Conservation (phyloP, 1,140 invertebrate genomes). For the Sipha flava region DNA sequence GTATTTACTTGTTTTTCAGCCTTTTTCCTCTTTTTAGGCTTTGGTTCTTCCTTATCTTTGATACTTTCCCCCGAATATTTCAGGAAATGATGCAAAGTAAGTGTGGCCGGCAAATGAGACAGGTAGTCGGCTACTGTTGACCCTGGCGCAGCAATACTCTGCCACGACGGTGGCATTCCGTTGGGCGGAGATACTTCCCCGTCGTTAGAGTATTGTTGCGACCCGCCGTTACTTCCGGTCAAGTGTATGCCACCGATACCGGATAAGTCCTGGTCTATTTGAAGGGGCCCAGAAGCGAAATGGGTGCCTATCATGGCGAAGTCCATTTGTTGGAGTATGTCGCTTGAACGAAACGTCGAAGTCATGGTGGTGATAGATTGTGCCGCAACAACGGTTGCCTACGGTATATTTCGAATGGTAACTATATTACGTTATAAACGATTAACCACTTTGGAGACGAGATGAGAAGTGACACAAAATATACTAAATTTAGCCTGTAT, state of each 20-base stretch:
- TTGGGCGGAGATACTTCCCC: background rate
- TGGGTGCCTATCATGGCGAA: conserved; percentile 23
- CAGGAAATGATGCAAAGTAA: conserved; percentile 72
- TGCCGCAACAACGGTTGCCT: no score
- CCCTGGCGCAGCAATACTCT: conserved; percentile 60
- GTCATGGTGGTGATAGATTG: background rate
- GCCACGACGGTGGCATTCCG: conserved; percentile 48
- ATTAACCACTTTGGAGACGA: no score
- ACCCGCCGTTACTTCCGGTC: background rate
- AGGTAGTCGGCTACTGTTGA: conserved; percentile 75
- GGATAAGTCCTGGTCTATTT: background rate
- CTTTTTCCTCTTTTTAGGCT: conserved; percentile 38
- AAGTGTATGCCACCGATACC: background rate
- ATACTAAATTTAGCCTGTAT: no score
- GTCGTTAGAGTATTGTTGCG: background rate
- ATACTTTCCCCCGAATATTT: conserved; percentile 72
- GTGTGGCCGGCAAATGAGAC: conserved; percentile 61
- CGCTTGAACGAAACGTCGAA: conserved; percentile 4
- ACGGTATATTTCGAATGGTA: no score
- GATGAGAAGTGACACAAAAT: no score
- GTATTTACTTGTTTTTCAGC: conserved; percentile 51
- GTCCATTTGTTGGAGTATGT: conserved; percentile 26
- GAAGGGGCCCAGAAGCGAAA: background rate
- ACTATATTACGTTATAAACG: no score
- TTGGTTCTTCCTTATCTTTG: conserved; percentile 52